phyloP scores from a whole-genome alignment of 2,888 invertebrate genomes.

The Trachelus troglodyta region DNA sequence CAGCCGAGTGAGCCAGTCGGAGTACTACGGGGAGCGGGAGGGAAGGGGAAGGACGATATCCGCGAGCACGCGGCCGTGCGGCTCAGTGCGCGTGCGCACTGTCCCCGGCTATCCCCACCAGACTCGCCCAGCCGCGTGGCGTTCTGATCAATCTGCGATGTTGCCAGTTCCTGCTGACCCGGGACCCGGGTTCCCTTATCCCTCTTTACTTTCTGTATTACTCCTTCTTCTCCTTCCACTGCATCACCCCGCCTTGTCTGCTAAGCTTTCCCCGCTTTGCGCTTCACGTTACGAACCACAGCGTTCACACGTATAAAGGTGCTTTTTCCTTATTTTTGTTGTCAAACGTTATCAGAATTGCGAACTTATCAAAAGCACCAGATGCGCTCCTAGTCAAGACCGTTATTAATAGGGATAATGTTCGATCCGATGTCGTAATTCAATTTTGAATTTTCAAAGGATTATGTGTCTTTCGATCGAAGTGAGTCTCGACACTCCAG shows the following conservation, averaged over 20 bases:
- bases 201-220: not conserved
- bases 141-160: constrained; percentile 61
- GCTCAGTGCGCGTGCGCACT: constrained; percentile 54
- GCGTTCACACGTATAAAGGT: not conserved
- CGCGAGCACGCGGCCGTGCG: constrained; percentile 49
- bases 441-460: not conserved
- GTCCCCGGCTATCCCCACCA: constrained; percentile 52
- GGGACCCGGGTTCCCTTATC: constrained; percentile 19
- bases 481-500: not conserved
- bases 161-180: constrained; percentile 53
- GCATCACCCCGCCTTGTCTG: not conserved
- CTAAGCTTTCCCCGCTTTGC: not conserved
- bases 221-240: not conserved
- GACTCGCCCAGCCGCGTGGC: constrained; percentile 61
- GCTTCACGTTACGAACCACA: not conserved
- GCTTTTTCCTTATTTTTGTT: not conserved
- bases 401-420: not conserved
- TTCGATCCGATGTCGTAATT: not conserved
- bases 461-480: not conserved
- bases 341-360: not conserved
- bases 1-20: not conserved
- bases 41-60: constrained; percentile 10
- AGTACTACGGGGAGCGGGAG: not conserved
- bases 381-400: not conserved
- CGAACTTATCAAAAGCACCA: not conserved